phyloP scores from a whole-genome alignment of 2,888 invertebrate genomes.

The Stenchaetothrips biformis region DNA sequence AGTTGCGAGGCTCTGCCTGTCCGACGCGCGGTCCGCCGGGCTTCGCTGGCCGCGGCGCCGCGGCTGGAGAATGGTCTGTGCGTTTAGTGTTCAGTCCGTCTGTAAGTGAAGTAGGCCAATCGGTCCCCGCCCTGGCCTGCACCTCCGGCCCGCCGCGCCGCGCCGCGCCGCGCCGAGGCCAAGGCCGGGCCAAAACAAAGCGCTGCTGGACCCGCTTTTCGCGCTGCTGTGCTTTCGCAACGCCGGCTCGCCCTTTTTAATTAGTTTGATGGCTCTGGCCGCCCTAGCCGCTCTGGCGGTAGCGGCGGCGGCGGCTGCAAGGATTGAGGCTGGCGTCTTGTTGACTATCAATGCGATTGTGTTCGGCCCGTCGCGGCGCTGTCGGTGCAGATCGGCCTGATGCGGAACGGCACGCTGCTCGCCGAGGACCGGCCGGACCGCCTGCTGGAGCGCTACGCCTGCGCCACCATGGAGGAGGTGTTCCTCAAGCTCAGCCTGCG shows the following conservation, averaged over 20 bases:
- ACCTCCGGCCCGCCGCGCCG: background rate
- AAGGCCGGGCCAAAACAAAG: background rate
- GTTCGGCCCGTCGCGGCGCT: too few species aligned
- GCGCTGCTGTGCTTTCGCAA: background rate
- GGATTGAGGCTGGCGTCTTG: too few species aligned
- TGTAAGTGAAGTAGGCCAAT: background rate
- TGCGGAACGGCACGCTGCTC: slow-evolving; percentile 49
- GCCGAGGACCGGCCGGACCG: slow-evolving; percentile 47
- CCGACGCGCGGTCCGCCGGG: background rate
- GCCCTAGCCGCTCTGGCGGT: background rate
- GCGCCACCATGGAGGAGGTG: slow-evolving; percentile 47
- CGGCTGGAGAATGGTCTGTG: too few species aligned
- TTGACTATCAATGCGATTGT: too few species aligned
- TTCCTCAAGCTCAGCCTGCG: slow-evolving; percentile 45
- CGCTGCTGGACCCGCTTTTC: background rate
- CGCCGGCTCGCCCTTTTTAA: background rate
- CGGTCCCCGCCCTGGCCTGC: background rate
- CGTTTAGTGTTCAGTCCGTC: too few species aligned
- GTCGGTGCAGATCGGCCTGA: slow-evolving; percentile 51
- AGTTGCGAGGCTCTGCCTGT: background rate
- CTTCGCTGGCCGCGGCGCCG: background rate
- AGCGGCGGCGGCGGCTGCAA: background rate
- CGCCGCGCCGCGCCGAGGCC: background rate
- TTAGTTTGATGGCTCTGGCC: background rate
- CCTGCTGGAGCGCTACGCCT: slow-evolving; percentile 41